A percentile compares a stretch with the other conserved stretches of the same genome.
Conservation (phyloP, 2,888 invertebrate genomes). For the Prosopocoilus inquinatus region DNA sequence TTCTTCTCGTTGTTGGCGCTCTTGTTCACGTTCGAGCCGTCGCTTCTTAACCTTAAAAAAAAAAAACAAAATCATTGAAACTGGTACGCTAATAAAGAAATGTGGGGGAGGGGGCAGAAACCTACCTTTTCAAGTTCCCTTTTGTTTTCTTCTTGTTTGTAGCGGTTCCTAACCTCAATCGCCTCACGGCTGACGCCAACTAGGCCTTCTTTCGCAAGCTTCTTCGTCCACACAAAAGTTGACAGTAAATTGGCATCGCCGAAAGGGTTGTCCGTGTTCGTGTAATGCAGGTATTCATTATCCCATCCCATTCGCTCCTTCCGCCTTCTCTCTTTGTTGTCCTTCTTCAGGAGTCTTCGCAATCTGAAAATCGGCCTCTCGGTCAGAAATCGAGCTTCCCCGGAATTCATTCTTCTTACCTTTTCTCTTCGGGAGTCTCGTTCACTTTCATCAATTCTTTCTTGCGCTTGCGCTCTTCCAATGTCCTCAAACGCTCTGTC, state of each 20-base stretch:
- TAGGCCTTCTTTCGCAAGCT: conserved; percentile 90
- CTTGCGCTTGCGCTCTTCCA: conserved; percentile 64
- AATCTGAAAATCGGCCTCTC: conserved; percentile 28
- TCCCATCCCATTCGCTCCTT: conserved; percentile 98
- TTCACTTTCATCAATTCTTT: conserved; percentile 80
- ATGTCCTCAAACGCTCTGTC: conserved; percentile 64
- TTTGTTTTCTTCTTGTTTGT: conserved; percentile 89
- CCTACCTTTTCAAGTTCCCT: conserved; percentile 84
- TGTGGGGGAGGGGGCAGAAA: background rate
- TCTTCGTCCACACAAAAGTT: conserved; percentile 96
- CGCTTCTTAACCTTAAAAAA: conserved; percentile 75
- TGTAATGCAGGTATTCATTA: conserved; percentile 93
- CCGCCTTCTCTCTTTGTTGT: conserved; percentile 81
- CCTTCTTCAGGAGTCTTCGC: conserved; percentile 85
- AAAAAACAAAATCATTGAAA: background rate
- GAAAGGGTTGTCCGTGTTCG: conserved; percentile 98
- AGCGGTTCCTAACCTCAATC: conserved; percentile 76
- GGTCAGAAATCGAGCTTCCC: background rate
- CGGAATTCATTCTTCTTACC: conserved; percentile 37
- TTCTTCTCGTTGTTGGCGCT: conserved; percentile 77
- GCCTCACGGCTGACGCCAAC: conserved; percentile 74
- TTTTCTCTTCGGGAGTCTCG: conserved; percentile 95
- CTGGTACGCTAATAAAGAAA: background rate
- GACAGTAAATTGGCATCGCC: conserved; percentile 94
- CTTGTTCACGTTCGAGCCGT: conserved; percentile 83